Base-by-base conservation (phyloP, 1,140 invertebrate species). In the Nylanderia fulva region DNA sequence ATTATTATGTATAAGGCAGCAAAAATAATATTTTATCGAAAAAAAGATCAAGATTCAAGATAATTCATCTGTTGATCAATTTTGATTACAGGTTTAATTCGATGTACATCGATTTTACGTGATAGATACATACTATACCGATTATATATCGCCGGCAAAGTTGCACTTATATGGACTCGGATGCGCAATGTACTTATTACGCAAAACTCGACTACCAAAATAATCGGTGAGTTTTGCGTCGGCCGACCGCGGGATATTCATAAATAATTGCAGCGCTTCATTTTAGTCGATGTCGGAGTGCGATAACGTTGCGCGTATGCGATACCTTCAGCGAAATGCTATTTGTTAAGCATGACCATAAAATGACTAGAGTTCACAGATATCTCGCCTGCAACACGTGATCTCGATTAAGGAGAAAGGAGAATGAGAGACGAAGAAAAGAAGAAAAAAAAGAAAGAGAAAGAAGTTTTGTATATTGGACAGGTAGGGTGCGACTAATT, bases 331-430 rank as follows among this genome's bases (percentile, higher is more conserved):
- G 80, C 60, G 76, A 75, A 69, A 48, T 27, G 76, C 69, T 86
- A 87, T 86, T 87, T 87, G 77, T 86, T 83, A 86, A 66, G 29
- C 71, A 27, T 11, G 86, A 24, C 4, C 33, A 61, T 72, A 48
- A 83, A 86, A 54, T 61, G 71, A 29, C 80, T 71, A 80, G 77
- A 84, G 69, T 58, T 68, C 61, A 21, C 54, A 56, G 33, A 64
- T 61, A 33, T 68, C 54, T 77, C 18, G 83, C 74, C 86, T 4
- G 48, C 56, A 75, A 84, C 86, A 54, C 74, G 21, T 21, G 84
- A 66, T 85, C 61, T 24, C 13, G 52, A 45, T 42, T 68, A 60
- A 36, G 36, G 52, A 45, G 42, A 58, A 13, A 15, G n/a, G 21
- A n/a, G 29, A 18, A 58, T 6, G 21, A 45, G 33, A 45, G 21